Evolutionary conservation across 2,888 invertebrate species (phyloP), one percentile per base, ranked within the genome.

Genomic region (Eilema depressum): DNA sequence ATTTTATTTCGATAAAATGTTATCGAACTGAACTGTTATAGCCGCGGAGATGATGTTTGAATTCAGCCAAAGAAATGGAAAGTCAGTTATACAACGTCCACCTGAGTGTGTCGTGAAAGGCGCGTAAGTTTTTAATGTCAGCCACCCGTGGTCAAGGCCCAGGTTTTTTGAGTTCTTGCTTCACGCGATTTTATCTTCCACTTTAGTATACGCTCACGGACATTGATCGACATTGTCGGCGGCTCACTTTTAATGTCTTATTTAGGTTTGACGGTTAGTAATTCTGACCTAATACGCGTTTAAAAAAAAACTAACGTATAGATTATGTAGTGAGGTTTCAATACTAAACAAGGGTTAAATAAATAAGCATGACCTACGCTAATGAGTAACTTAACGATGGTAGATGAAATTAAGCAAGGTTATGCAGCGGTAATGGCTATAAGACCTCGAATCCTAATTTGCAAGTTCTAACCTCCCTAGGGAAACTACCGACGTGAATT

Each of bases 61-160:
- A 78, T 75, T 69, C 75, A 77, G 85, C 80, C 79, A 88, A 92
- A 92, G 93, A 93, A 95, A 94, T 93, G 94, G 95, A 95, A 95
- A 95, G 94, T 94, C 82, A 87, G 93, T 94, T 94, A 94, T 94
- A 93, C 93, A 95, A 95, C 92, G 88, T 78, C 86, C 91, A 95
- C 93, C 90, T 93, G 92, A 93, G 88, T 85, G 87, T 83, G 89
- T 89, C 92, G 95, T 94, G 95, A 95, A 95, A 95, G 95, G 95
- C 92, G 86, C 85, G 85, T 87, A 83, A 76, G 81, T 84, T 85
- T 89, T 92, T 94, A 94, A 94, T 94, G 94, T 94, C 95, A 94
- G 93, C 86, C 85, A 84, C 81, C 88, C 91, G 93, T 94, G 95
- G 95, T 95, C 95, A 95, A 95, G 95, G 95, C 93, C 93, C 90